Evolutionary conservation across 2,888 invertebrate genomes (phyloP), one percentile per base, ranked within the genome.

Genomic region (Spatulosminthurus flaviceps): DNA sequence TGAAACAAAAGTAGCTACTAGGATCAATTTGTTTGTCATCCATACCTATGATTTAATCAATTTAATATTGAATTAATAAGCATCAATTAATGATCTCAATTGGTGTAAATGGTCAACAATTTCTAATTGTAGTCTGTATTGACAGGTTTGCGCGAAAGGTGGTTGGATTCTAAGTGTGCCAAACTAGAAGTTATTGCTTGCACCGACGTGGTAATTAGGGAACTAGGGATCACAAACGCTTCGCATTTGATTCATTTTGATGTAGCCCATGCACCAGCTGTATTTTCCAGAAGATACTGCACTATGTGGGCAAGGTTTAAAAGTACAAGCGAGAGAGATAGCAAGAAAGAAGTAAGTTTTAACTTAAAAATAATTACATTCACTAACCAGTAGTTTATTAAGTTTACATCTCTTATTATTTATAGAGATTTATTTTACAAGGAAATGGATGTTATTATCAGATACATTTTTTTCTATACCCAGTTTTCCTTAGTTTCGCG

Each of bases 231-330:
- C 22, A 22, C 64, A 0, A 22, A 81, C 66, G 76, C 72, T 0
- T 76, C 73, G 5, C 43, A 76, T 22, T 16, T 81, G 7, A 77
- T 81, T 29, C 71, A 81, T 41, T 81, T 29, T 29, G 79, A 81
- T 9, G 26, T 79, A 16, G 76, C 79, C 0, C 0, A 16, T n/a
- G 66, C 22, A 22, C 0, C 26, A 41, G 26, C 1, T 60, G 1
- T 5, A 29, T 64, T 64, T 74, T 61, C 26, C 34, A 26, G 5
- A 7, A 7, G 74, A 22, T 74, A 34, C 34, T 67, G 66, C 11
- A 42, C 66, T 1, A 42, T 76, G 67, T 76, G 76, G 76, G 19
- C 34, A 34, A 42, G 67, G 76, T 67, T 76, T 42, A 41, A 43
- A 67, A 41, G 67, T 26, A 19, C 29, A 9, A 34, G n/a, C 0